A percentile compares a stretch with the other conserved stretches of the same genome.
These are phyloP conservation scores for Eurystomus gularis DNA, from an alignment of 2,113 vertebrate species.

Conservation along the genomic window DNA sequence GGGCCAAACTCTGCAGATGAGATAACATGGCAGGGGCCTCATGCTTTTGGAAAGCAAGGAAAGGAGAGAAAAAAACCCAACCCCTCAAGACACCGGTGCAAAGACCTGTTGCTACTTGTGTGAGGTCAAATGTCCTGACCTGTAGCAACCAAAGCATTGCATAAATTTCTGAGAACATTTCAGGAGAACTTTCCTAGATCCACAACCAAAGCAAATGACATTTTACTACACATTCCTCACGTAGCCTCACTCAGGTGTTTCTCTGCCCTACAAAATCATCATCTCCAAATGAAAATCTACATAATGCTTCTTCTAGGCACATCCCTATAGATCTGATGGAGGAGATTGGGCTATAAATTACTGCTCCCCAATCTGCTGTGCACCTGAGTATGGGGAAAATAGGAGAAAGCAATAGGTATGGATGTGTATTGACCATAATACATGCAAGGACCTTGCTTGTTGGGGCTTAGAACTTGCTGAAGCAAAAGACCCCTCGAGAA, in stretches of 20 bases:
- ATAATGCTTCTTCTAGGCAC: neutral
- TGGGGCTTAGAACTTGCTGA: neutral
- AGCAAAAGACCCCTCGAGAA: neutral
- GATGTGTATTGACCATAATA: neutral
- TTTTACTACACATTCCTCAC: neutral
- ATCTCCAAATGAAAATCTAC: neutral
- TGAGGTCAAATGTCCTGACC: neutral
- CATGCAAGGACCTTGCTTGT: neutral
- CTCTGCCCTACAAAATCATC: neutral
- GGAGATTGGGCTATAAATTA: neutral
- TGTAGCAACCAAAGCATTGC: neutral
- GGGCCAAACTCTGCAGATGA: constrained; percentile 26
- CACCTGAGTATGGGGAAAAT: neutral
- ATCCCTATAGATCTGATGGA: neutral
- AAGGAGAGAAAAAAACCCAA: neutral
- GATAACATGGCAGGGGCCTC: neutral
- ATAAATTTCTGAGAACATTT: neutral
- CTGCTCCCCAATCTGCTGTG: neutral
- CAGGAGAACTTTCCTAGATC: neutral
- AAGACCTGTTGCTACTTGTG: neutral
- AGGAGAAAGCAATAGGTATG: neutral
- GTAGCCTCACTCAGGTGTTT: fast-evolving
- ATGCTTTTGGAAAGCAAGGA: neutral
- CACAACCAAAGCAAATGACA: neutral
- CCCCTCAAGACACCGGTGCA: neutral